phyloP scores from a whole-genome alignment of 2,888 invertebrate genomes.

The Folsomia manolachei region DNA sequence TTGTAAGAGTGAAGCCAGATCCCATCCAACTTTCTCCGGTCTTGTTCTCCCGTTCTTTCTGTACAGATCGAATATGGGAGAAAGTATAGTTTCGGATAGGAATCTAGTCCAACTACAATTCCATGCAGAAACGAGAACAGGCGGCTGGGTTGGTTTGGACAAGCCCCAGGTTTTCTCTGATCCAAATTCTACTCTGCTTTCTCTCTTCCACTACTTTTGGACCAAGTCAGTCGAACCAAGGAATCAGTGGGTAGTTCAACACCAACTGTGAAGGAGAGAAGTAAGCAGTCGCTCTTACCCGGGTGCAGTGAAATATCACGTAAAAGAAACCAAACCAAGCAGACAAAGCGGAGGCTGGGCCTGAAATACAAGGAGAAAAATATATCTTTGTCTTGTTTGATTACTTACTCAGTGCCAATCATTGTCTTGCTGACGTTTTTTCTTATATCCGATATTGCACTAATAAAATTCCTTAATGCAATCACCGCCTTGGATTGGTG shows the following conservation, averaged over 20 bases:
- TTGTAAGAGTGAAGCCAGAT: not conserved
- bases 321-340: too few relatives aligned
- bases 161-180: not conserved
- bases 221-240: not conserved
- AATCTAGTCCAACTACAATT: not conserved
- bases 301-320: too few relatives aligned
- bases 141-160: too few relatives aligned
- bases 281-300: not conserved
- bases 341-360: too few relatives aligned
- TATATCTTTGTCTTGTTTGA: too few relatives aligned
- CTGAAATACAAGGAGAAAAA: too few relatives aligned
- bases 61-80: not conserved
- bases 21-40: not conserved
- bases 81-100: not conserved
- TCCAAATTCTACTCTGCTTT: not conserved
- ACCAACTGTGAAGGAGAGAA: not conserved
- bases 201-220: not conserved
- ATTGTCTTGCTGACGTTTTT: too few relatives aligned
- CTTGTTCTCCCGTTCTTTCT: not conserved
- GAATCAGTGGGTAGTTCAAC: not conserved
- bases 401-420: too few relatives aligned
- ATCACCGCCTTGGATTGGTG: too few relatives aligned
- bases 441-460: too few relatives aligned
- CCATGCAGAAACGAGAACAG: too few relatives aligned
- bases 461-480: too few relatives aligned